Base-by-base conservation (phyloP, 2,113 vertebrate species). In the Tinamus guttatus region DNA sequence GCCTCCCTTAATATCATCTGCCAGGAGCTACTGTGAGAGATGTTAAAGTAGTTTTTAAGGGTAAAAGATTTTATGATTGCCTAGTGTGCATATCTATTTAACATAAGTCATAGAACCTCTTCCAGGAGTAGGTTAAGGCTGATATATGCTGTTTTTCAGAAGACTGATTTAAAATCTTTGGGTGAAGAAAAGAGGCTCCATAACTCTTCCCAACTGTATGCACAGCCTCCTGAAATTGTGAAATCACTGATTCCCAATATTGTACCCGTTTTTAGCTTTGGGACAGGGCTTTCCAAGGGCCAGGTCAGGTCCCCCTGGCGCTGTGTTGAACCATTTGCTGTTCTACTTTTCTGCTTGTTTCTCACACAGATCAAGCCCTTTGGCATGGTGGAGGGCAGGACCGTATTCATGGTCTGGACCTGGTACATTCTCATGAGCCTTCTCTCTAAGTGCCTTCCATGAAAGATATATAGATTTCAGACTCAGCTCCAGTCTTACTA, bases 1-100 rank as follows among this genome's bases (percentile, higher is more conserved):
- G 3, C 13, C 67, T 21, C 7, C 9, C 0, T 0, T 3, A 54
- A 27, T 32, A 41, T 27, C 6, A 2, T 34, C 67, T 64, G 25
- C 7, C 58, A 92, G 43, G 38, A 64, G 43, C 1, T 64, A 16
- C 51, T 60, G 1, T 25, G 36, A 49, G 41, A 84, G 8, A 49
- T 6, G 65, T 27, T 76, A 54, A 38, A 30, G 21, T 9, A 24
- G 22, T 27, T 86, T 93, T 90, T 67, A 41, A 73, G 24, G 70
- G 38, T 30, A 81, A 45, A 81, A 38, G 12, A 9, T 14, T 28
- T 86, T 63, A n/a, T 11, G 4, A n/a, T 52, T 12, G 51, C 25
- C 22, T 51, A 36, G 24, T 71, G 51, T 75, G 14, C 13, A 43
- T 65, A 77, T 77, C 21, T 70, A 34, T 70, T 52, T 34, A 36